A percentile compares a stretch with the other conserved stretches of the same genome.
phyloP scores from a whole-genome alignment of 2,888 invertebrate species.

The Stenodema calcarata region DNA sequence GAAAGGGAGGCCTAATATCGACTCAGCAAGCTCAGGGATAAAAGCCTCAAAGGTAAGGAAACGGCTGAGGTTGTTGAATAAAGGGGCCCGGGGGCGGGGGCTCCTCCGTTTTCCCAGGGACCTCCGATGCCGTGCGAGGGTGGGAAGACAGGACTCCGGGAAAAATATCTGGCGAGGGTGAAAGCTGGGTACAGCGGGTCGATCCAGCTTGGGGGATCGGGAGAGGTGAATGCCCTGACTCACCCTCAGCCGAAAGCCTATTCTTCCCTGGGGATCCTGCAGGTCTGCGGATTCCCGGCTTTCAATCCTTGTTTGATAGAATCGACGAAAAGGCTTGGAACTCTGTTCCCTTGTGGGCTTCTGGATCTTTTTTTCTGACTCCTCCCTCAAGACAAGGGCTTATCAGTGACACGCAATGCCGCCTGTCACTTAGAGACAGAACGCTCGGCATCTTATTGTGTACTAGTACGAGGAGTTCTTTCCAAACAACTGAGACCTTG shows the following conservation, averaged over 20 bases:
- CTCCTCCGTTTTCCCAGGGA: neutral
- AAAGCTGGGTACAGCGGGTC: neutral
- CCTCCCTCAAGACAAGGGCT: neutral
- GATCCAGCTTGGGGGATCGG: slow-evolving; percentile 10
- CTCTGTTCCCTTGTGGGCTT: neutral
- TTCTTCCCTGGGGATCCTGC: slow-evolving; percentile 1
- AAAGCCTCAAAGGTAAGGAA: neutral
- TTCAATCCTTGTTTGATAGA: neutral
- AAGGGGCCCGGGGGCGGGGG: neutral
- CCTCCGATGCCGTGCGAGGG: neutral
- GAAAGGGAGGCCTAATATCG: neutral
- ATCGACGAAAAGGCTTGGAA: neutral
- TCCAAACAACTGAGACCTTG: too few relatives aligned
- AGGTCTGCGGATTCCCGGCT: neutral
- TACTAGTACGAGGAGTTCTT: too few relatives aligned
- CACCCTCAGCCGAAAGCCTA: neutral
- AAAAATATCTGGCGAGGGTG: neutral
- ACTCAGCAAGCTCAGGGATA: neutral
- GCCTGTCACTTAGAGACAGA: too few relatives aligned
- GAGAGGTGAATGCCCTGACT: slow-evolving; percentile 1
- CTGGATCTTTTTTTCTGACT: neutral
- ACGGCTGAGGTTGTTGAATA: neutral
- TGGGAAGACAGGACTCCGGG: neutral
- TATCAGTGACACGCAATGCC: too few relatives aligned
- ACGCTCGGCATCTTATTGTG: too few relatives aligned